A percentile compares a stretch with the other conserved stretches of the same genome.
Conservation (phyloP, 2,113 vertebrate genomes). For the Dicentrarchus labrax region DNA sequence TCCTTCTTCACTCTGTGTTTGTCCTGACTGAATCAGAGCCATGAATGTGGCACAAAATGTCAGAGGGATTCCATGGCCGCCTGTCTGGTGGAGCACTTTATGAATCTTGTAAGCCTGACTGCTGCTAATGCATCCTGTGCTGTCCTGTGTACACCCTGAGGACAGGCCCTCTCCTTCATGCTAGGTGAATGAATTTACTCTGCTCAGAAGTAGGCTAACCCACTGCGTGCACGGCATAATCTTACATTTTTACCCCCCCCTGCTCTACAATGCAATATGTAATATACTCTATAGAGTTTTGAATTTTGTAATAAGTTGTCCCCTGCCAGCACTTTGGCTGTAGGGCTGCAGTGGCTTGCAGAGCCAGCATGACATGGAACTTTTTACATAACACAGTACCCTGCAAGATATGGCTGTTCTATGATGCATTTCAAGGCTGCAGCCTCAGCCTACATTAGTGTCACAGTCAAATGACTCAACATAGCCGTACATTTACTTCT, state of each 20-base stretch:
- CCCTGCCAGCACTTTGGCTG: conserved; percentile 13
- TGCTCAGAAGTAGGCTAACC: conserved; percentile 59
- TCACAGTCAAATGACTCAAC: conserved; percentile 56
- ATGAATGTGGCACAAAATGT: conserved; percentile 50
- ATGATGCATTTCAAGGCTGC: conserved; percentile 50
- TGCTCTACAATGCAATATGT: not conserved
- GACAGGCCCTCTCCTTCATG: conserved; percentile 59
- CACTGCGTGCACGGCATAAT: conserved; percentile 21
- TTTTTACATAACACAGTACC: conserved; percentile 37
- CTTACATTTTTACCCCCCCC: conserved; percentile 1
- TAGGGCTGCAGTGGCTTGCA: not conserved
- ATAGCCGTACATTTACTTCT: conserved; percentile 20
- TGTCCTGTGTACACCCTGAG: conserved; percentile 59
- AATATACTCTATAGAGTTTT: conserved; percentile 4
- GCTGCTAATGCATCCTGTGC: conserved; percentile 71
- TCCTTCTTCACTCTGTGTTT: conserved; percentile 2
- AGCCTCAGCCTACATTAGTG: conserved; percentile 56
- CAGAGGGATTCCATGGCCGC: conserved; percentile 45
- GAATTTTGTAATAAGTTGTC: conserved; percentile 45
- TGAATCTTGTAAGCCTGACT: conserved; percentile 67
- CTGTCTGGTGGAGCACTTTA: conserved; percentile 69
- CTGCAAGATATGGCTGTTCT: conserved; percentile 32
- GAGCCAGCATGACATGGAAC: not conserved
- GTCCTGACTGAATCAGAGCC: conserved; percentile 23
- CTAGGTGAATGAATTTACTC: conserved; percentile 59